A percentile compares a stretch with the other conserved stretches of the same genome.
Evolutionary conservation across 2,888 invertebrate species (phyloP).

Genomic region (Keiferia lycopersicella): DNA sequence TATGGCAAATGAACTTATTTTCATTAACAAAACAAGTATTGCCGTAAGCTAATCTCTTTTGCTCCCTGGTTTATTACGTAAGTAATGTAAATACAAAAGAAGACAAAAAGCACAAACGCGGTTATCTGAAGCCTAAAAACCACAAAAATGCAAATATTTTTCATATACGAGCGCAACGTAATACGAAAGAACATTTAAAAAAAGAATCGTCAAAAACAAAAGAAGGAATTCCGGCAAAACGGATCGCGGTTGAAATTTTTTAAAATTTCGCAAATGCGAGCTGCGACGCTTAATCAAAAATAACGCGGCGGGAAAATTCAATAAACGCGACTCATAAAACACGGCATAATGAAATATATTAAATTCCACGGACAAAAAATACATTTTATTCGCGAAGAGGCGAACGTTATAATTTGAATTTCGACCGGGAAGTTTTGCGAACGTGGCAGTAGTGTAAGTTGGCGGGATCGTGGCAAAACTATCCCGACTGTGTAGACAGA

Average conservation of each 20-base stretch:
- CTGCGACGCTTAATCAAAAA: constrained; percentile 64
- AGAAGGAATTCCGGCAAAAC: constrained; percentile 34
- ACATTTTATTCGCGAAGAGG: constrained; percentile 52
- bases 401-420: constrained; percentile 65
- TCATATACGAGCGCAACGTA: constrained; percentile 16
- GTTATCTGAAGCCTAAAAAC: constrained; percentile 10
- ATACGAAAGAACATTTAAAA: constrained; percentile 9
- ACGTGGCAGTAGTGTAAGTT: constrained; percentile 4
- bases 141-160: constrained; percentile 20
- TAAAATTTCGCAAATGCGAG: constrained; percentile 52
- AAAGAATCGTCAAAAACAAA: constrained; percentile 26
- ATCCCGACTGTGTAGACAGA: neutral
- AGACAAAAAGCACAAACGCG: constrained; percentile 2
- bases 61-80: neutral
- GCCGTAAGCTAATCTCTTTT: neutral
- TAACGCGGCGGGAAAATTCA: constrained; percentile 69
- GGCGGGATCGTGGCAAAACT: constrained; percentile 1
- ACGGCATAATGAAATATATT: constrained; percentile 73
- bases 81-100: neutral
- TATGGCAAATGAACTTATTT: neutral
- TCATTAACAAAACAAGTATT: neutral
- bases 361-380: constrained; percentile 70
- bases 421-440: constrained; percentile 40
- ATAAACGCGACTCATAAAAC: constrained; percentile 69
- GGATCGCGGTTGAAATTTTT: constrained; percentile 46